Conservation (phyloP, 2,888 invertebrate genomes). For the Macrosiphum euphorbiae region DNA sequence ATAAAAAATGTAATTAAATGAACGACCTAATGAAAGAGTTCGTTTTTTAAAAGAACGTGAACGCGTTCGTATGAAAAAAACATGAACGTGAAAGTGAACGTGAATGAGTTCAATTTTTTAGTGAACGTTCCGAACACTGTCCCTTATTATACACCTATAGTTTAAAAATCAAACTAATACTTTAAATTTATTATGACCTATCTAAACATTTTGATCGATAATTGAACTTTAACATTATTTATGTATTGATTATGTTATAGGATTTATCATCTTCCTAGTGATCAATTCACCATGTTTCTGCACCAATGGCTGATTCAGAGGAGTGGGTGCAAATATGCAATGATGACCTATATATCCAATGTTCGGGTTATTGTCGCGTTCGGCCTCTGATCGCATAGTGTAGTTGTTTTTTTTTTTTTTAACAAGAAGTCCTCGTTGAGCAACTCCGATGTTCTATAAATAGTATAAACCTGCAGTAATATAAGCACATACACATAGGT, state of each 20-base stretch:
- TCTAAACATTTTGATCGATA: neutral
- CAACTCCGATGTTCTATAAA: neutral
- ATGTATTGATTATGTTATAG: neutral
- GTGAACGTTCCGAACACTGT: too few relatives aligned
- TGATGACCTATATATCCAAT: conserved; percentile 18
- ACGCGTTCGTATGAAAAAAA: too few relatives aligned
- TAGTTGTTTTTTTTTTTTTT: neutral
- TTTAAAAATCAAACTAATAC: neutral
- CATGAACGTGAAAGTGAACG: too few relatives aligned
- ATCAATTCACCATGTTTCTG: neutral
- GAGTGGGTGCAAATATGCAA: neutral
- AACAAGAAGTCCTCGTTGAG: neutral
- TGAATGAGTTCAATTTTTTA: too few relatives aligned
- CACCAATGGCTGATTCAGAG: neutral
- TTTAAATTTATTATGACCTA: neutral
- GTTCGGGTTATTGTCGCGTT: neutral
- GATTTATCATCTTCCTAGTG: neutral
- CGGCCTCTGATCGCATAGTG: conserved; percentile 28
- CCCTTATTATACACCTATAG: neutral
- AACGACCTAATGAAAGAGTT: too few relatives aligned
- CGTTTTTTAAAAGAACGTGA: too few relatives aligned
- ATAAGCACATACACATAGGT: neutral
- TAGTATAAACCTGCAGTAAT: neutral
- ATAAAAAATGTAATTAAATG: too few relatives aligned
- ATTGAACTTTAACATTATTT: neutral